Evolutionary conservation across 2,797 vertebrate genomes (phyloP), one percentile per base, ranked within the genome.

Genomic region (Oryzias dopingdopingensis): DNA sequence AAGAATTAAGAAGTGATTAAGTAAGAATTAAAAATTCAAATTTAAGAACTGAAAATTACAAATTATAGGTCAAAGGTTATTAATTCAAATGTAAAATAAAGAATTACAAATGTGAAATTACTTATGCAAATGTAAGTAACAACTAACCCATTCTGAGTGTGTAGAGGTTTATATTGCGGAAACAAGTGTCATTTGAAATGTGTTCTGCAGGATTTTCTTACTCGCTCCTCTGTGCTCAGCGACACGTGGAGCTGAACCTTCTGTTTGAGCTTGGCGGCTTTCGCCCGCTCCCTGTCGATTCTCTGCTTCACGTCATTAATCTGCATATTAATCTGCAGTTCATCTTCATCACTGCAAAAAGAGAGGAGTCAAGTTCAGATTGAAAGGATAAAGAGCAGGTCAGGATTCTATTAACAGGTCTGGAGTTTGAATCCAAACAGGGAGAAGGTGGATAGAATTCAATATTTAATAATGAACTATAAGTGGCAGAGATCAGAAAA

Each of bases 181-280:
- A 37, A 12, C 32, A 37, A 26, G 26, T 26, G 6, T 26, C 26
- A 6, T 26, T 26, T 26, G 26, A 26, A 26, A 10, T 2, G 29
- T 32, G 29, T 32, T 8, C 29, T 42, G 37, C 14, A 48, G 20
- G 29, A 37, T 42, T 42, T 59, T 4, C n/a, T 24, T 79, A 97
- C 96, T 92, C 97, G 91, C 14, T 94, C 91, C 4, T 92, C 89
- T 1, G 83, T 81, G 68, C 90, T 84, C 15, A 88, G 45, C 7
- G 89, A 91, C 54, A 90, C 83, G 55, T 94, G 93, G 24, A 93
- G 80, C 1, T 92, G 84, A 52, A 90, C 83, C 81, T 89, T 95
- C 67, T 90, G 80, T 69, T 94, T 86, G 42, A 97, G 89, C 14
- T 95, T 92, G 1, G 79, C 73, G 0, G 83, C 79, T 46, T 52